These are phyloP conservation scores for Serrognathus titanus DNA, from an alignment of 2,888 invertebrate species.

Conservation along the genomic window DNA sequence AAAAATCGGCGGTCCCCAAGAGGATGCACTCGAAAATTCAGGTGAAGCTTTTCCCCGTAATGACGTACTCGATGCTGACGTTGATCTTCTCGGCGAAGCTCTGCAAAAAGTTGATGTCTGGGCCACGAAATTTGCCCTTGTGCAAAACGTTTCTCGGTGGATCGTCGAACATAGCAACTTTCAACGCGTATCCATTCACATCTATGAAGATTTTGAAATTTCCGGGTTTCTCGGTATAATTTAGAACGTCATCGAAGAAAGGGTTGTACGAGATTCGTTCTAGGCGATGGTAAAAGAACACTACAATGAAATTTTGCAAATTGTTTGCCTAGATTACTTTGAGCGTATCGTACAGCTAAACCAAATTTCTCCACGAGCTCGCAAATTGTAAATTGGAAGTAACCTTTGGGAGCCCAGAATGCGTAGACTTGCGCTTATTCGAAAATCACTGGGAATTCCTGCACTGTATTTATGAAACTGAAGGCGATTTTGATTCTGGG, in stretches of 20 bases:
- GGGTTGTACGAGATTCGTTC: not conserved
- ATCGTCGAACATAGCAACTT: not conserved
- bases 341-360: not conserved
- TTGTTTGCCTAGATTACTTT: not conserved
- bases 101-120: not conserved
- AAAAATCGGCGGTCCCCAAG: not conserved
- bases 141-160: not conserved
- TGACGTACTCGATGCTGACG: not conserved
- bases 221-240: not conserved
- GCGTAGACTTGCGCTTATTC: too few relatives aligned
- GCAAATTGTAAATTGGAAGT: not conserved
- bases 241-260: not conserved
- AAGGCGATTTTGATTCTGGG: too few relatives aligned
- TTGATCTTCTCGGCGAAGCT: not conserved
- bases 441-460: too few relatives aligned
- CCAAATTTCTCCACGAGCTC: not conserved
- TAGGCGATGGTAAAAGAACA: not conserved
- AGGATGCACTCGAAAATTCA: not conserved
- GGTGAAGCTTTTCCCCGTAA: too few relatives aligned
- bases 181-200: slow-evolving; percentile 1
- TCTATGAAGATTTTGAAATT: not conserved
- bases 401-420: not conserved
- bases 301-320: not conserved
- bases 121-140: not conserved
- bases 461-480: too few relatives aligned